Conservation (phyloP, 2,113 vertebrate species). For the Strigops habroptila region DNA sequence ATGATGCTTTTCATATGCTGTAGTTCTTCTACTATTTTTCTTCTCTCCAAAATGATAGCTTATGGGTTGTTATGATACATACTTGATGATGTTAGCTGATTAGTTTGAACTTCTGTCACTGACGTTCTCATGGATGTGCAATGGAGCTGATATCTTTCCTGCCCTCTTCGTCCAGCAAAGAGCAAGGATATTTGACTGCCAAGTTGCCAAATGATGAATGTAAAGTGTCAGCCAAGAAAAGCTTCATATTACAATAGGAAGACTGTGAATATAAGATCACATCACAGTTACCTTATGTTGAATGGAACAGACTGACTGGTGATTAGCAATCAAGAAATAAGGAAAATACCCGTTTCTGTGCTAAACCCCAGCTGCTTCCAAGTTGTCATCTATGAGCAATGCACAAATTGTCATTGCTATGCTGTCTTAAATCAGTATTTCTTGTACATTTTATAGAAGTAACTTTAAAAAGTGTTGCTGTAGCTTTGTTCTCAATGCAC, state of each 20-base stretch:
- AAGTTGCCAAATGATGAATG: background rate
- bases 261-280: slow-evolving; percentile 23
- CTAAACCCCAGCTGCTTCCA: background rate
- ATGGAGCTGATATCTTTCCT: background rate
- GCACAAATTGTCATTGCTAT: background rate
- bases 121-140: background rate
- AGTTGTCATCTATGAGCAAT: background rate
- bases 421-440: background rate
- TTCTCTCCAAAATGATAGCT: background rate
- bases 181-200: background rate
- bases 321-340: slow-evolving; percentile 36
- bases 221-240: slow-evolving; percentile 42
- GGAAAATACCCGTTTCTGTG: slow-evolving; percentile 25
- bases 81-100: background rate
- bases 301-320: slow-evolving; percentile 45
- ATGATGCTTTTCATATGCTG: background rate
- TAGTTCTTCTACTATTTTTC: background rate
- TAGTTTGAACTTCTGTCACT: background rate
- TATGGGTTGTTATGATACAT: background rate
- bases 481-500: background rate
- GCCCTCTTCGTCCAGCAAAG: background rate
- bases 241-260: slow-evolving; percentile 33
- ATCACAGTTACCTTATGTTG: slow-evolving; percentile 6
- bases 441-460: background rate
- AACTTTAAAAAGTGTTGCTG: background rate